Evolutionary conservation across 2,113 vertebrate genomes (phyloP).

Genomic region (Bubo bubo): DNA sequence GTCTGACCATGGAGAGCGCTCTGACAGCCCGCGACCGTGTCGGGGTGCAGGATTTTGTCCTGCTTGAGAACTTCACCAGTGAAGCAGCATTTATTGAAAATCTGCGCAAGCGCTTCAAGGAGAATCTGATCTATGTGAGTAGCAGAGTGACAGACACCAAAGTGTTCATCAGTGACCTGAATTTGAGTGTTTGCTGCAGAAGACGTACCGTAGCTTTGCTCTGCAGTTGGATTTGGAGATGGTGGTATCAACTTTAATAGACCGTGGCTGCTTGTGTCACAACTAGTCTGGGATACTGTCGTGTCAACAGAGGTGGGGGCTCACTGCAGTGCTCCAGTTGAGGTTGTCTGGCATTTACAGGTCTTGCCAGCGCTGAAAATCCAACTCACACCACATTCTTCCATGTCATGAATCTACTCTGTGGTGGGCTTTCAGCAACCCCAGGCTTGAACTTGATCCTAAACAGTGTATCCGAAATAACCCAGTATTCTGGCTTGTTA

Average conservation of each 20-base stretch:
- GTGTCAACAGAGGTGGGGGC: fast-evolving
- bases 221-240: neutral
- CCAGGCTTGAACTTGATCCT: neutral
- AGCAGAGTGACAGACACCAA: neutral
- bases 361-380: neutral
- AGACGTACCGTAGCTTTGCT: fast-evolving
- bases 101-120: slow-evolving; percentile 93
- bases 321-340: neutral
- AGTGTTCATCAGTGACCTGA: neutral
- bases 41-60: slow-evolving; percentile 96
- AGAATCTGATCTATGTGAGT: slow-evolving; percentile 97
- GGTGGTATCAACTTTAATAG: neutral
- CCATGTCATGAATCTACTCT: neutral
- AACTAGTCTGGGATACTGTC: neutral
- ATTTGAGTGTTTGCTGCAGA: neutral
- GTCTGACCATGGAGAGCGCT: slow-evolving; percentile 95
- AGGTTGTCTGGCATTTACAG: neutral
- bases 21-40: slow-evolving; percentile 96
- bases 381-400: neutral
- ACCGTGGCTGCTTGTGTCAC: neutral
- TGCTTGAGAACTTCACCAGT: slow-evolving; percentile 96
- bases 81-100: slow-evolving; percentile 97
- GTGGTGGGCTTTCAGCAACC: neutral
- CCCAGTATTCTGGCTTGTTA: neutral
- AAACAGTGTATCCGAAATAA: neutral